Evolutionary conservation across 2,888 invertebrate genomes (phyloP).

Genomic region (Allygus modestus): DNA sequence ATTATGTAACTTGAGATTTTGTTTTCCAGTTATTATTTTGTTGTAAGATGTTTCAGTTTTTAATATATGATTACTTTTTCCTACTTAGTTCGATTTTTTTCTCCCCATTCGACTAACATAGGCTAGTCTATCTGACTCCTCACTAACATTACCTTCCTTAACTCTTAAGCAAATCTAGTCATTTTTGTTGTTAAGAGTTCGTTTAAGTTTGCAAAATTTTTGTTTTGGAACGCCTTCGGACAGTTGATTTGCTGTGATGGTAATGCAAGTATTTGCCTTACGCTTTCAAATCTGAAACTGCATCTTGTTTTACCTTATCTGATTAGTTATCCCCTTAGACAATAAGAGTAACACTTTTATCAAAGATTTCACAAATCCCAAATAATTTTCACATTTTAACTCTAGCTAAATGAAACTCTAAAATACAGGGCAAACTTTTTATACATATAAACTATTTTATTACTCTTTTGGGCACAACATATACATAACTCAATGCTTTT

Average conservation of each 20-base stretch:
- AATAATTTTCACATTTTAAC: slow-evolving; percentile 52
- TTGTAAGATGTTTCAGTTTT: slow-evolving; percentile 65
- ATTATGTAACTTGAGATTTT: slow-evolving; percentile 63
- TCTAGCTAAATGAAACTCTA: slow-evolving; percentile 57
- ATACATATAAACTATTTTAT: slow-evolving; percentile 62
- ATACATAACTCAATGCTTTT: slow-evolving; percentile 61
- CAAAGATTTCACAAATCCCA: slow-evolving; percentile 45
- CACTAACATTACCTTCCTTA: slow-evolving; percentile 62
- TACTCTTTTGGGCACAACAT: slow-evolving; percentile 63
- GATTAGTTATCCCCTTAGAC: slow-evolving; percentile 57
- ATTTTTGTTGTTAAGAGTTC: slow-evolving; percentile 53
- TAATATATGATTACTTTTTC: slow-evolving; percentile 65
- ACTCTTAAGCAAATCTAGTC: slow-evolving; percentile 55
- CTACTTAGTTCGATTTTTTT: slow-evolving; percentile 57
- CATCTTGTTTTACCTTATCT: slow-evolving; percentile 39
- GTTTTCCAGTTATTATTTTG: slow-evolving; percentile 65
- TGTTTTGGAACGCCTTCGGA: slow-evolving; percentile 42
- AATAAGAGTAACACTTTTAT: slow-evolving; percentile 53
- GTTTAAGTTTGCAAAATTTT: slow-evolving; percentile 53
- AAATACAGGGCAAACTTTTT: slow-evolving; percentile 62
- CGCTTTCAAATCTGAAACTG: slow-evolving; percentile 42
- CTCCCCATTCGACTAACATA: slow-evolving; percentile 61
- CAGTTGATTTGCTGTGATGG: slow-evolving; percentile 31
- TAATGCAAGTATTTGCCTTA: slow-evolving; percentile 53
- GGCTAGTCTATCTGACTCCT: slow-evolving; percentile 64